Evolutionary conservation across 2,888 invertebrate species (phyloP), one percentile per base, ranked within the genome.

Genomic region (Ophion costatus): DNA sequence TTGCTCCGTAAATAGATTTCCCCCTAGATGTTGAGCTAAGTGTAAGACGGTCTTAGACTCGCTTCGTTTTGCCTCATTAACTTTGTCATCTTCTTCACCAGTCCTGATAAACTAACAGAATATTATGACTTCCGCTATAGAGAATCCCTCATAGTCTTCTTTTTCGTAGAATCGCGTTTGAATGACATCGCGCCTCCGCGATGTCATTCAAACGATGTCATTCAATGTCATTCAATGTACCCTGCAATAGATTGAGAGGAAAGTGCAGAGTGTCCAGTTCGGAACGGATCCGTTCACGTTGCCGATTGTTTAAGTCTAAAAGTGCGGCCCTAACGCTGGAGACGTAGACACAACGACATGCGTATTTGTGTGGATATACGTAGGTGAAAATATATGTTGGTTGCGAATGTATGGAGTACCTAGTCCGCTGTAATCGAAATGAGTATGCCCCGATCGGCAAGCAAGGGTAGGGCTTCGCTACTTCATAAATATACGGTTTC

Each of bases 401-500:
- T 38, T 38, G 38, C 38, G 6, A 38, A 38, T 38, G 6, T 38
- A 38, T 38, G 6, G 6, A 38, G 0, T 38, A 38, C 7, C 2
- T 38, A 7, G 38, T 38, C 38, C 38, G 38, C 38, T 38, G 38
- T n/a, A 56, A 56, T 38, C 33, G n/a, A 80, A 84, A 51, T 81
- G 78, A 61, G 42, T 78, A 70, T 57, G 82, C 78, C 82, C 84
- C 20, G 51, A 59, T 73, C 80, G 61, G 67, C 42, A 10, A 2
- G 67, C 45, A 33, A 63, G 67, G 75, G 70, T 89, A 89, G 74
- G 90, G 90, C 90, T 92, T 92, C 91, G 85, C 83, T 89, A 90
- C 89, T 90, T 89, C 88, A 90, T 90, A 91, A 91, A 91, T 92
- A 89, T 91, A 92, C 90, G 92, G 91, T 91, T 92, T 91, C 91